Evolutionary conservation across 2,797 vertebrate species (phyloP), one percentile per base, ranked within the genome.

Genomic region (Perodicticus potto): DNA sequence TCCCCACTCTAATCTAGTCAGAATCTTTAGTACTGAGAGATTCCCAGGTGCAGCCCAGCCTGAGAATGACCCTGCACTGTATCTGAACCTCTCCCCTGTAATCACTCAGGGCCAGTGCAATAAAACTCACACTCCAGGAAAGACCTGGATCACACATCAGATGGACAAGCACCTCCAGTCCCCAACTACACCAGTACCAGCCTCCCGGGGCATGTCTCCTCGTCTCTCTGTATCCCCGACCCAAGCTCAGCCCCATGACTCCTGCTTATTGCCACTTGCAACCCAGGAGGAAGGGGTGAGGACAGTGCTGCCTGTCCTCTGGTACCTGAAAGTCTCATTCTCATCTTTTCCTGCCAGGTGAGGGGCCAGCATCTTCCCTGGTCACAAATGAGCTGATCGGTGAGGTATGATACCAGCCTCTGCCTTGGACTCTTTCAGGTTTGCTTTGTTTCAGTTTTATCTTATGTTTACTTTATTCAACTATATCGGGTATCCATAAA

Each of bases 151-250:
- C 49, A 49, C 16, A 0, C 0, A 37, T 7, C 14, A 43, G 40
- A 49, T 2, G 2, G 37, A 43, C 7, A 19, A 90, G 22, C 17
- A 29, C 40, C 78, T n/a, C 55, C 20, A 34, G 29, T 22, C 3
- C 4, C 37, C 0, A 14, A 27, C 74, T 34, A 2, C n/a, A n/a
- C 45, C 20, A 1, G 1, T 22, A 45, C 55, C 11, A 40, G 37
- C 40, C 63, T 49, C 5, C 7, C 2, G 2, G 61, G 45, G 14
- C 57, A 20, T 16, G 4, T 65, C 74, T 40, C 49, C 43, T 53
- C 72, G 32, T 7, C 43, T 9, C 22, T 4, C 1, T 0, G 34
- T 32, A 29, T 14, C 45, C 40, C 29, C 1, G 0, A 17, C 55
- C 34, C 67, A 37, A 19, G 27, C 14, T 63, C 76, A 29, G 53